Evolutionary conservation across 2,797 vertebrate species (phyloP), one percentile per base, ranked within the genome.

Genomic region (Chloroceryle amazona): DNA sequence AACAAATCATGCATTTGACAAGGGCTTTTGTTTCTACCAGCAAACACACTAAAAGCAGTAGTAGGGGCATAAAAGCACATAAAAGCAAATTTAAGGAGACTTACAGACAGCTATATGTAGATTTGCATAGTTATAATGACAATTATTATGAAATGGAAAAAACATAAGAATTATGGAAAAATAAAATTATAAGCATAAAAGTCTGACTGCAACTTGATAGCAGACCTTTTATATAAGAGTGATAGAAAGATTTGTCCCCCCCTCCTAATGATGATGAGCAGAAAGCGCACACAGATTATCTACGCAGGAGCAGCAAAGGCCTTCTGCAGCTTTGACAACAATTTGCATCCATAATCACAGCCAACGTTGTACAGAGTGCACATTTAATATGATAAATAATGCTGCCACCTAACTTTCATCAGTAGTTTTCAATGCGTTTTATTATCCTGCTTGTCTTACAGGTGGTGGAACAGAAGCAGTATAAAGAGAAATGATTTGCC

Each of bases 161-260:
- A 21, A 39, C 13, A 13, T 26, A 4, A 16, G 1, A 58, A 13
- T 3, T 65, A 33, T 7, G 4, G 11, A 47, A 84, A 76, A 14
- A 14, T 52, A 39, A 55, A 47, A 41, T n/a, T 6, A 7, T 9
- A 83, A n/a, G 22, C 25, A 49, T 25, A 19, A 9, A 73, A 65
- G 10, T 42, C 18, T 51, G 18, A 39, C 14, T 65, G 20, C 19
- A 54, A 17, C 0, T 1, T 16, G 3, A 42, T 5, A 63, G 39
- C 46, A 73, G 18, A 82, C 4, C 6, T 71, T 80, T 62, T 15
- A 37, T 6, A 29, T 6, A 65, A 67, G 1, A 25, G 3, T 1
- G 11, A 39, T n/a, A 29, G 25, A 19, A 67, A 62, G 12, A 82
- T 51, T 76, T 68, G 7, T 62, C 79, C 47, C 21, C 25, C 52